These are phyloP conservation scores for Listronotus oregonensis DNA, from an alignment of 1,140 invertebrate genomes.

Conservation along the genomic window DNA sequence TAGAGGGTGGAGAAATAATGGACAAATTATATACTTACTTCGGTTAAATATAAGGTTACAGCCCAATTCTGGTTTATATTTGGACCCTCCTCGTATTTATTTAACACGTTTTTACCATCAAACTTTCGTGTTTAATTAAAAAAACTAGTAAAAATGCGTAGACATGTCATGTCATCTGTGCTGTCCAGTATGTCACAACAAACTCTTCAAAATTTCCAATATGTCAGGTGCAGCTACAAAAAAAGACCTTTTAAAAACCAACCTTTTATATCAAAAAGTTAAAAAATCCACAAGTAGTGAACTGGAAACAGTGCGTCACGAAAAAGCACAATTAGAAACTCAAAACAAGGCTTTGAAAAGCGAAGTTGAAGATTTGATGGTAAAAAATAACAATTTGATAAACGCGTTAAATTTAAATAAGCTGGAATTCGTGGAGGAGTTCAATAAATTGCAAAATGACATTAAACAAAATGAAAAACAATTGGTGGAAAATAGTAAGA, in stretches of 20 bases:
- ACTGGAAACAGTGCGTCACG: conserved; percentile 5
- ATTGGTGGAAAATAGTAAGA: conserved; percentile 23
- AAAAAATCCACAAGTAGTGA: conserved; percentile 4
- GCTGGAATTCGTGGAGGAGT: conserved; percentile 10
- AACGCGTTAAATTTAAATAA: conserved; percentile 4
- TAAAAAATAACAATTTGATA: conserved; percentile 13
- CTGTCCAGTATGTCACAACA: conserved; percentile 17
- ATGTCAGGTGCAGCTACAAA: conserved; percentile 21
- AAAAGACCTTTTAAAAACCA: conserved; percentile 5
- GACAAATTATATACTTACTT: too few relatives aligned
- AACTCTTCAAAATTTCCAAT: conserved; percentile 28
- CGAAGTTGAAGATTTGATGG: conserved; percentile 11
- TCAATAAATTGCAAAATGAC: conserved; percentile 23
- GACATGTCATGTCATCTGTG: conserved; percentile 15
- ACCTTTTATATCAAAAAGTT: conserved; percentile 1
- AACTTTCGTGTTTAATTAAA: too few relatives aligned
- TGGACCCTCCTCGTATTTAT: too few relatives aligned
- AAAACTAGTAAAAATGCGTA: too few relatives aligned
- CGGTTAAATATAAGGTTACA: too few relatives aligned
- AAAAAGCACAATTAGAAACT: conserved; percentile 16
- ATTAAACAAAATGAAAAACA: conserved; percentile 19
- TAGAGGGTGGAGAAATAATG: too few relatives aligned
- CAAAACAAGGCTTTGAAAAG: conserved; percentile 12
- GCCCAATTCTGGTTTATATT: too few relatives aligned
- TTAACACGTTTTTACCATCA: too few relatives aligned